Percentiles rank a stretch among this genome's conserved stretches.
phyloP scores from a whole-genome alignment of 2,113 vertebrate species.

The Ia io region DNA sequence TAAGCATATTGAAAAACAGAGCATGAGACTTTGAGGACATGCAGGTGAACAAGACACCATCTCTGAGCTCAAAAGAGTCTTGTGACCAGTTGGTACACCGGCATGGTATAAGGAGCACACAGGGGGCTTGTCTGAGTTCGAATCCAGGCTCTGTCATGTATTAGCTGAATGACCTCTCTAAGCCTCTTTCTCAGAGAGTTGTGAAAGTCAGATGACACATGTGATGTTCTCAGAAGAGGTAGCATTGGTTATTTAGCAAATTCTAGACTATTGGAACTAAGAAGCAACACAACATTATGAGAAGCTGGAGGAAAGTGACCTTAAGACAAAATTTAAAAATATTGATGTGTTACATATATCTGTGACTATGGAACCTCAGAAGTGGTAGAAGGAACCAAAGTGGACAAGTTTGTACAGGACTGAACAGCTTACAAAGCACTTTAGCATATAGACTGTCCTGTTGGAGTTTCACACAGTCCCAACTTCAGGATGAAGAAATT shows the following conservation, averaged over 20 bases:
- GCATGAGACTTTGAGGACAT: background rate
- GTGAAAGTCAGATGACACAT: background rate
- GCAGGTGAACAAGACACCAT: background rate
- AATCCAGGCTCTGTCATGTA: background rate
- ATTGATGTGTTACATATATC: background rate
- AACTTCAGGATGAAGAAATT: background rate
- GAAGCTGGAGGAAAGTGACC: background rate
- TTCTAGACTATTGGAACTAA: background rate
- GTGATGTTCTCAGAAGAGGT: background rate
- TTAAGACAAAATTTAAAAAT: background rate
- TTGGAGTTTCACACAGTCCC: background rate
- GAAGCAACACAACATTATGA: background rate
- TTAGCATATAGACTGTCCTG: background rate
- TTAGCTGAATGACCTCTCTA: background rate
- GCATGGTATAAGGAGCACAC: background rate
- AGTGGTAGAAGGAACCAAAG: background rate
- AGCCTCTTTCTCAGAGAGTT: background rate
- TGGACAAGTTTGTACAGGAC: background rate
- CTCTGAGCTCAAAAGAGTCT: background rate
- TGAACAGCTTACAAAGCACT: background rate
- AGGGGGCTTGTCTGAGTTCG: background rate
- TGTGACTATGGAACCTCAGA: background rate
- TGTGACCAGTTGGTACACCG: rapidly evolving
- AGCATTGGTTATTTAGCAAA: background rate
- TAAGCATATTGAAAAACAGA: background rate